Evolutionary conservation across 2,797 vertebrate species (phyloP), one percentile per base, ranked within the genome.

Genomic region (Sternotherus odoratus): DNA sequence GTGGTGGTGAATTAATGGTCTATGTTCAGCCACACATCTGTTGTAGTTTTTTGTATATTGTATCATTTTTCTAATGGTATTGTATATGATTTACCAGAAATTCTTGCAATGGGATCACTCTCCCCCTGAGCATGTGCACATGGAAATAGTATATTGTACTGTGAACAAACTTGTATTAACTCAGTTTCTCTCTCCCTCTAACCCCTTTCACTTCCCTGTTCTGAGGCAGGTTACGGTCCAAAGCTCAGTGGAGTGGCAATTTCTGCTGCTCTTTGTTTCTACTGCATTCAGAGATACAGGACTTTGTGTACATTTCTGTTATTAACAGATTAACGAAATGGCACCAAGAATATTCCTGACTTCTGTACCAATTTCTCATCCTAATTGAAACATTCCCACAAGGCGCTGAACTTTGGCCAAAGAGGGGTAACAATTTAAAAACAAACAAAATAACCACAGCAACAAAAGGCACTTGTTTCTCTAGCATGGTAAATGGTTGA

Each of bases 21-120:
- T 84, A 77, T 79, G 82, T 77, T 53, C n/a, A 79, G 54, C 56
- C 2, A 1, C 80, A 84, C 84, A 66, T 86, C 89, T 90, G 15
- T 50, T 53, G 51, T 90, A 85, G 74, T 85, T 96, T 95, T 80
- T 80, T 83, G 16, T 78, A 63, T 90, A 84, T 79, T 72, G 2
- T 82, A 82, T 88, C 91, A 88, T 74, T 74, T 74, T 43, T 24
- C 39, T 28, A 0, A 57, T 7, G 2, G 80, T 75, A 88, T 33
- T 63, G 36, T 30, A 89, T 91, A 66, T 86, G 83, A 82, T 94
- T 91, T 90, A 91, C 91, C 54, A 43, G 83, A 90, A 91, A 93
- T 90, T 80, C 89, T 13, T 91, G 49, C 57, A 93, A 57, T 88
- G 86, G 91, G 24, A 69, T 80, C 84, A 85, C 53, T 90, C 19